Conservation (phyloP, 2,888 invertebrate genomes). For the Synanthedon vespiformis region DNA sequence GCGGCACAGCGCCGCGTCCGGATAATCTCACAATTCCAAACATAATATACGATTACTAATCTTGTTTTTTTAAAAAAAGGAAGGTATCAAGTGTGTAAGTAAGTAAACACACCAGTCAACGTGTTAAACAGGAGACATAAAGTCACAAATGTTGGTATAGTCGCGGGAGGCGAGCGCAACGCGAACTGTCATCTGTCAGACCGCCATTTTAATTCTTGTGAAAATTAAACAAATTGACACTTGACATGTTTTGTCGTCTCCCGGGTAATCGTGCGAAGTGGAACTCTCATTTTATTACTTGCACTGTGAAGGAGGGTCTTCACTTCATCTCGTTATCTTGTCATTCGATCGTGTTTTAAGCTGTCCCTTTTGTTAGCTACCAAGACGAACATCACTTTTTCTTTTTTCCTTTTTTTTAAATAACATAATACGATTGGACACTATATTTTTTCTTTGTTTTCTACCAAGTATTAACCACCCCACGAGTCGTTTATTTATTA, state of each 20-base stretch:
- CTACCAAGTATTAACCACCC: too few species aligned
- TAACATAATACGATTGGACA: background rate
- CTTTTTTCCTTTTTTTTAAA: background rate
- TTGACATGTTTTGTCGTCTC: slow-evolving; percentile 66
- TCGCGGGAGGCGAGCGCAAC: slow-evolving; percentile 18
- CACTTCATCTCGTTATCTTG: slow-evolving; percentile 19
- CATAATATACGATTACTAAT: slow-evolving; percentile 28
- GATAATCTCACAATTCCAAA: slow-evolving; percentile 43
- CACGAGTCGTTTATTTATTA: too few species aligned
- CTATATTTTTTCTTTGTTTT: too few species aligned
- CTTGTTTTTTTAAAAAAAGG: too few species aligned
- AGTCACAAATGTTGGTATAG: background rate
- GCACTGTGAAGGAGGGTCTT: slow-evolving; percentile 25
- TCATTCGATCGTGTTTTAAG: slow-evolving; percentile 16
- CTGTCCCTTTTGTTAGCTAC: slow-evolving; percentile 14
- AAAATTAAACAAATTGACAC: slow-evolving; percentile 63
- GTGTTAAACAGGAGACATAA: background rate
- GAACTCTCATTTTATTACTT: slow-evolving; percentile 46
- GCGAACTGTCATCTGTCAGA: slow-evolving; percentile 54
- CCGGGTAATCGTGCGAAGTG: slow-evolving; percentile 54
- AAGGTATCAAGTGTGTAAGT: background rate
- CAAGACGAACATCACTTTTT: slow-evolving; percentile 1
- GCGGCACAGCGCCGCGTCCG: slow-evolving; percentile 18
- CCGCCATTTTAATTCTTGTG: slow-evolving; percentile 54
- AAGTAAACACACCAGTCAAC: background rate